Evolutionary conservation across 23 tunicate genomes (phyloP).

Genomic region (Styela clava): DNA sequence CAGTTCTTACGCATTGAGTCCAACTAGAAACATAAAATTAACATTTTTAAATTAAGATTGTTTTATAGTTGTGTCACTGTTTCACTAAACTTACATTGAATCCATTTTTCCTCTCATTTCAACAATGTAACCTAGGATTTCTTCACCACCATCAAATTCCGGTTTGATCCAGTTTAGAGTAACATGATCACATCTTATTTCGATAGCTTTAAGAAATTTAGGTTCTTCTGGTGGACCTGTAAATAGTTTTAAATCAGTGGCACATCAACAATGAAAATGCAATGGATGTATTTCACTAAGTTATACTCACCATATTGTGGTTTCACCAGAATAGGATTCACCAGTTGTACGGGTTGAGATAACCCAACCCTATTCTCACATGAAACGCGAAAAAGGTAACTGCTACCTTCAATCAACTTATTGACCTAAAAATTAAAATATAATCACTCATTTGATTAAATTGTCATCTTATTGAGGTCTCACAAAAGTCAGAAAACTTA

Average conservation of each 20-base stretch:
- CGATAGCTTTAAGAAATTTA: neutral
- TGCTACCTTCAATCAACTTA: conserved; percentile 20
- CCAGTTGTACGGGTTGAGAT: conserved; percentile 26
- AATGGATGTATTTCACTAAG: neutral
- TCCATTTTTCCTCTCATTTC: conserved; percentile 31
- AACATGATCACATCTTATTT: conserved; percentile 8
- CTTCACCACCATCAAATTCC: conserved; percentile 32
- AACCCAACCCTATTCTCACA: conserved; percentile 31
- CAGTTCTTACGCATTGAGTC: conserved; percentile 1
- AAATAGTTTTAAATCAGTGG: neutral
- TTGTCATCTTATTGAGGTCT: neutral
- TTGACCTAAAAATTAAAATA: neutral
- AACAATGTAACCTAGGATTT: conserved; percentile 26
- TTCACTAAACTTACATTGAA: conserved; percentile 20
- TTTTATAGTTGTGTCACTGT: no score
- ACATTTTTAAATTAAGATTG: no score
- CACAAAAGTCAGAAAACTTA: neutral
- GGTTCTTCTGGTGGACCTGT: conserved; percentile 25
- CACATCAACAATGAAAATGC: neutral
- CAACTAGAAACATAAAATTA: conserved; percentile 1
- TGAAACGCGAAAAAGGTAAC: conserved; percentile 37
- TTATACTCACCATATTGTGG: conserved; percentile 32
- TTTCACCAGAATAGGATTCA: conserved; percentile 22
- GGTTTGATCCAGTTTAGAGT: conserved; percentile 28
- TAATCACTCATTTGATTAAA: neutral